Conservation (phyloP, 2,113 vertebrate genomes). For the Scophthalmus maximus region DNA sequence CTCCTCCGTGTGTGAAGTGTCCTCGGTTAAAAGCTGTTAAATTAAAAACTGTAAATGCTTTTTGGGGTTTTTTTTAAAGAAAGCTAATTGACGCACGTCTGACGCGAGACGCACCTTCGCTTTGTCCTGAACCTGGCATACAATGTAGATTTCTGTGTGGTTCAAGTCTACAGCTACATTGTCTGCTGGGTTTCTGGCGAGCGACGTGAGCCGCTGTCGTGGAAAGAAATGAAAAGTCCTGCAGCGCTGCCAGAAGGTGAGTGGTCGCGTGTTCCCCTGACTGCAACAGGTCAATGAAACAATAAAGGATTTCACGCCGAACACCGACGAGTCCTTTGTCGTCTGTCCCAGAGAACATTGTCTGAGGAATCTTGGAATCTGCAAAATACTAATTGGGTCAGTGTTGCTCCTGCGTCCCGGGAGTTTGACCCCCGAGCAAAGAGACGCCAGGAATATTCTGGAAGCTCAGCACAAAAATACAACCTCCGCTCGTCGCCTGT, state of each 20-base stretch:
- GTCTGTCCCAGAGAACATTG: conserved; percentile 39
- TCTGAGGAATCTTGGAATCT: conserved; percentile 20
- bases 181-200: conserved; percentile 99
- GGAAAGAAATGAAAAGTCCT: not conserved
- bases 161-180: conserved; percentile 99
- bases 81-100: conserved; percentile 12
- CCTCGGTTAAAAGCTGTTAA: conserved; percentile 6
- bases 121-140: conserved; percentile 98
- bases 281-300: conserved; percentile 62
- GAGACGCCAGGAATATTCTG: conserved; percentile 71
- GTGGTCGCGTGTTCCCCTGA: conserved; percentile 42
- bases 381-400: conserved; percentile 59
- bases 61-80: not conserved
- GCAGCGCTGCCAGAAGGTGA: conserved; percentile 45
- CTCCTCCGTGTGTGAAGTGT: conserved; percentile 20
- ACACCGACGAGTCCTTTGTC: conserved; percentile 39
- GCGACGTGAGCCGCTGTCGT: conserved; percentile 75
- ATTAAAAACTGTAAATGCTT: conserved; percentile 10
- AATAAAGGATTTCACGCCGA: conserved; percentile 32
- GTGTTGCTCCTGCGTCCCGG: conserved; percentile 51
- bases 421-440: conserved; percentile 66
- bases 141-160: conserved; percentile 99
- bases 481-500: conserved; percentile 66
- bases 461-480: conserved; percentile 73
- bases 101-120: conserved; percentile 39